Evolutionary conservation across 2,888 invertebrate genomes (phyloP), one percentile per base, ranked within the genome.

Genomic region (Molorchus minor): DNA sequence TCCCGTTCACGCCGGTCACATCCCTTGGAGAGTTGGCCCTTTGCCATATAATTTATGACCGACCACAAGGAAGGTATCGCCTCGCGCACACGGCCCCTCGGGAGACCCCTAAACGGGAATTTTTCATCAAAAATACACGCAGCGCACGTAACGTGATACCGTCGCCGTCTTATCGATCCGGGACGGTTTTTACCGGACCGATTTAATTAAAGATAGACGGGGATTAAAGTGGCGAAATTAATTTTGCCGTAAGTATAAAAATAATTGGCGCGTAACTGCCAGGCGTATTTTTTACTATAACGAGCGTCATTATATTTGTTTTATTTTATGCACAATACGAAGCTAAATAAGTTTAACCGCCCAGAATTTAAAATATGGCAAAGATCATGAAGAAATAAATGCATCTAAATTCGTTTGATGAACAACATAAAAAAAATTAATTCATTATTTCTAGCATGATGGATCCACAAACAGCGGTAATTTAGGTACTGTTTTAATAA

Each of bases 21-120:
- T n/a, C n/a, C n/a, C n/a, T n/a, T n/a, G n/a, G 49, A 38, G 38
- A 38, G 49, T 49, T 38, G 49, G 8, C 38, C 49, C n/a, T 49
- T 49, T 36, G 36, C 25, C 15, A 13, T 13, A 5, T 38, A 49
- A 49, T 49, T 49, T 49, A 49, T 38, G 21, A 16, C 21, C 15
- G 49, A 38, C 38, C 49, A 16, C 49, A 35, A 38, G 36, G 49
- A 49, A 17, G 38, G 33, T 46, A 30, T 38, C 15, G 38, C 13
- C 21, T 25, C 43, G 43, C 25, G 13, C 25, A 43, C 25, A 49
- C 49, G 49, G 38, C 21, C 49, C 36, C 16, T 10, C 20, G 38
- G 49, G 36, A 16, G n/a, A n/a, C n/a, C n/a, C n/a, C n/a, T n/a
- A 45, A 21, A 16, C 12, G 45, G 45, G 45, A 30, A 29, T 30